phyloP scores from a whole-genome alignment of 2,888 invertebrate species.

The Invenusta paracnida region DNA sequence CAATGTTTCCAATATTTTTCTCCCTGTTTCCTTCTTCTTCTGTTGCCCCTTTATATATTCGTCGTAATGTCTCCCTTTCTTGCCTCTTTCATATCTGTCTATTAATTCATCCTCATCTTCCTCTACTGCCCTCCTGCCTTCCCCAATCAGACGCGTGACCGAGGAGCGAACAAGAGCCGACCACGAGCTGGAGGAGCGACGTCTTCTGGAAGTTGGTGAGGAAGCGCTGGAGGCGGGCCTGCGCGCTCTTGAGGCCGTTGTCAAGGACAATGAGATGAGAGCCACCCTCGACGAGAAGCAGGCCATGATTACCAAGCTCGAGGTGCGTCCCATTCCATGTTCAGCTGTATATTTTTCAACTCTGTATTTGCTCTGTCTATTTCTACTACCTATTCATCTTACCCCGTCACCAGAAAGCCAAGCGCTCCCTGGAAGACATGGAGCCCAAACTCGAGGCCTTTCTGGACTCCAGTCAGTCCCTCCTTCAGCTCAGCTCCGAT shows the following conservation, averaged over 20 bases:
- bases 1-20: no score
- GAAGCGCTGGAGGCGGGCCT: not conserved
- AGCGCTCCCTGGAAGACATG: not conserved
- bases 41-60: no score
- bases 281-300: not conserved
- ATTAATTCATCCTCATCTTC: no score
- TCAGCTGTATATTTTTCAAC: no score
- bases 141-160: no score
- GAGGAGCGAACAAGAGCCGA: not conserved
- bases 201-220: not conserved
- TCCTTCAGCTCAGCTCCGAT: not conserved
- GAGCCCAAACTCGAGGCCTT: not conserved
- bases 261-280: not conserved
- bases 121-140: no score
- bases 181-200: not conserved
- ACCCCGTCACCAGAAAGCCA: not conserved
- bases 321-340: no score
- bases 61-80: no score
- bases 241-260: not conserved
- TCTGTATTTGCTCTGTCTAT: no score
- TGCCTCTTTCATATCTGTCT: no score
- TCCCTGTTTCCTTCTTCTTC: no score
- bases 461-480: not conserved
- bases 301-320: not conserved
- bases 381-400: no score